phyloP scores from a whole-genome alignment of 2,888 invertebrate species.

The Chalcis sispes region DNA sequence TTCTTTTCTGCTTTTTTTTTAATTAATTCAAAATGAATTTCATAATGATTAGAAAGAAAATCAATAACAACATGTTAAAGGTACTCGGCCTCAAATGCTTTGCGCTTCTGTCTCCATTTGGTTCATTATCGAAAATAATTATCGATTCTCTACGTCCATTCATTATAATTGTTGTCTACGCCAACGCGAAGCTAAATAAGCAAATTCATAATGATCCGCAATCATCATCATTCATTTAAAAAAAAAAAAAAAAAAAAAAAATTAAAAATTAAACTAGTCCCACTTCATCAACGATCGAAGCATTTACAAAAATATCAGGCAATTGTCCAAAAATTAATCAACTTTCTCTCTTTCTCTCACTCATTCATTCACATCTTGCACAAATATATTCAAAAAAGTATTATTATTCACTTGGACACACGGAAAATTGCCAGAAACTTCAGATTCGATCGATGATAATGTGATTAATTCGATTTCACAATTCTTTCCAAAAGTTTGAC shows the following conservation, averaged over 20 bases:
- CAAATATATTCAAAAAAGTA: constrained; percentile 24
- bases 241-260: constrained; percentile 36
- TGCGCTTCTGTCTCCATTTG: constrained; percentile 44
- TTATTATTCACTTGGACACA: constrained; percentile 4
- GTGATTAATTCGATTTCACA: constrained; percentile 32
- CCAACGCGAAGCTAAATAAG: constrained; percentile 44
- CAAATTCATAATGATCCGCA: constrained; percentile 34
- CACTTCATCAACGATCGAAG: constrained; percentile 45
- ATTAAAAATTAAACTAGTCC: constrained; percentile 26
- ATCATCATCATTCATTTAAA: constrained; percentile 29
- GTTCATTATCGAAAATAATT: constrained; percentile 57
- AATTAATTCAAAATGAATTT: constrained; percentile 37
- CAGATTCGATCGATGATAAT: constrained; percentile 39
- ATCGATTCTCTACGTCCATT: constrained; percentile 54
- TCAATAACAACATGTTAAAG: constrained; percentile 57
- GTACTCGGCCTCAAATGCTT: constrained; percentile 55
- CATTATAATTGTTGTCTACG: constrained; percentile 26
- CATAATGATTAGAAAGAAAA: constrained; percentile 41
- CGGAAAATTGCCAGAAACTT: constrained; percentile 37
- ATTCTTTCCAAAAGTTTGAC: constrained; percentile 29
- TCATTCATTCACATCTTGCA: constrained; percentile 3
- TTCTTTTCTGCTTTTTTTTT: constrained; percentile 24
- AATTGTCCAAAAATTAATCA: constrained; percentile 32
- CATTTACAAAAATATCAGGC: constrained; percentile 31
- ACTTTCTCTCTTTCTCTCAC: constrained; percentile 2